Conservation (phyloP, 2,797 vertebrate genomes). For the Catamblyrhynchus diadema region DNA sequence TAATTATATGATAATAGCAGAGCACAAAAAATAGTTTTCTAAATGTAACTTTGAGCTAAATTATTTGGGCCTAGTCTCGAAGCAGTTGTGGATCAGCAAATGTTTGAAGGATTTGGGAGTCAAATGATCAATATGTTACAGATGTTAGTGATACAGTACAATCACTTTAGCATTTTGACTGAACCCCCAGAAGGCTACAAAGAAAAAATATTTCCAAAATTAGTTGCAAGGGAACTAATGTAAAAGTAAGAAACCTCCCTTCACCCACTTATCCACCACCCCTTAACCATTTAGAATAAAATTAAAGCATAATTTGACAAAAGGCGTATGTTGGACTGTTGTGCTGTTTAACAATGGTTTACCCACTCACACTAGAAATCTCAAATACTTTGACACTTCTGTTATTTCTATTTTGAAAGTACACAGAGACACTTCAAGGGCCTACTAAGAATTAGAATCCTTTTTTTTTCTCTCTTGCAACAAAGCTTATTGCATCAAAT, state of each 20-base stretch:
- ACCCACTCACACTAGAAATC: not conserved
- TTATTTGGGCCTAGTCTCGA: not conserved
- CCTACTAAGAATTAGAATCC: not conserved
- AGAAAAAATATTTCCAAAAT: not conserved
- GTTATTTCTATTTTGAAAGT: not conserved
- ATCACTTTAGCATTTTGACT: not conserved
- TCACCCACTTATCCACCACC: too few species aligned
- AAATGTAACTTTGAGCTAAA: not conserved
- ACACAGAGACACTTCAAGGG: not conserved
- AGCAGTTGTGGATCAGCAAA: not conserved
- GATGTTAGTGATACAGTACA: not conserved
- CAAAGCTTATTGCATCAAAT: not conserved
- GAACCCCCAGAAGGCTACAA: not conserved
- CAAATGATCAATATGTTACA: not conserved
- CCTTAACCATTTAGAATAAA: not conserved
- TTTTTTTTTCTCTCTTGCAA: not conserved
- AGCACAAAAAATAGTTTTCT: not conserved
- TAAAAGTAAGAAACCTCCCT: not conserved
- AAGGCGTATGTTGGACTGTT: fast-evolving
- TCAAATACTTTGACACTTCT: not conserved
- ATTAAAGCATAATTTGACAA: not conserved
- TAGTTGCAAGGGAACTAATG: not conserved
- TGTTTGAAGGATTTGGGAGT: not conserved
- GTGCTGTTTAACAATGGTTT: not conserved
- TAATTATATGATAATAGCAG: not conserved